These are phyloP conservation scores for Lithophane ornitopus DNA, from an alignment of 2,888 invertebrate species.

Conservation along the genomic window DNA sequence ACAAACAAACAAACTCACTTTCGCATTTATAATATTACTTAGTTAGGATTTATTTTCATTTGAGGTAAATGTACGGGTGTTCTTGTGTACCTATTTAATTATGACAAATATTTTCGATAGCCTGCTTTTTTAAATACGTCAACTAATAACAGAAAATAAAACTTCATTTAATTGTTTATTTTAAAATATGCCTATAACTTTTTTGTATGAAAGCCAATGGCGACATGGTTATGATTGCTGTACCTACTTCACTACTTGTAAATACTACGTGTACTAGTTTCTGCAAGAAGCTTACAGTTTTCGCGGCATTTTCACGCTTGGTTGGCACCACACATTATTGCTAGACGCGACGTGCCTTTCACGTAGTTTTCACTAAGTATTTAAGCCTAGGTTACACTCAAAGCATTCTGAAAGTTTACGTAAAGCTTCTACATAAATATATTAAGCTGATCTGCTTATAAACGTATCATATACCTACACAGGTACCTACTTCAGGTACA, in stretches of 20 bases:
- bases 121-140: neutral
- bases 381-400: neutral
- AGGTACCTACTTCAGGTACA: neutral
- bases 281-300: neutral
- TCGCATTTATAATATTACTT: too few relatives aligned
- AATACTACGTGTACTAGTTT: too few relatives aligned
- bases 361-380: constrained; percentile 16
- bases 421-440: neutral
- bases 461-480: neutral
- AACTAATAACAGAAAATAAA: too few relatives aligned
- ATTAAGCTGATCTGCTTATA: neutral
- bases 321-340: neutral
- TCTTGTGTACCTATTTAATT: too few relatives aligned
- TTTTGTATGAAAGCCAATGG: neutral
- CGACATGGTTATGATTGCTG: neutral
- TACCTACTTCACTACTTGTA: neutral
- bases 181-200: neutral
- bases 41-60: too few relatives aligned
- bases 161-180: neutral
- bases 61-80: too few relatives aligned
- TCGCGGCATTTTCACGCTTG: neutral
- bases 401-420: neutral
- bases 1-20: too few relatives aligned
- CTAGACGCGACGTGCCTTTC: neutral
- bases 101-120: neutral